phyloP scores from a whole-genome alignment of 1,140 invertebrate species.

The Homalodisca vitripennis region DNA sequence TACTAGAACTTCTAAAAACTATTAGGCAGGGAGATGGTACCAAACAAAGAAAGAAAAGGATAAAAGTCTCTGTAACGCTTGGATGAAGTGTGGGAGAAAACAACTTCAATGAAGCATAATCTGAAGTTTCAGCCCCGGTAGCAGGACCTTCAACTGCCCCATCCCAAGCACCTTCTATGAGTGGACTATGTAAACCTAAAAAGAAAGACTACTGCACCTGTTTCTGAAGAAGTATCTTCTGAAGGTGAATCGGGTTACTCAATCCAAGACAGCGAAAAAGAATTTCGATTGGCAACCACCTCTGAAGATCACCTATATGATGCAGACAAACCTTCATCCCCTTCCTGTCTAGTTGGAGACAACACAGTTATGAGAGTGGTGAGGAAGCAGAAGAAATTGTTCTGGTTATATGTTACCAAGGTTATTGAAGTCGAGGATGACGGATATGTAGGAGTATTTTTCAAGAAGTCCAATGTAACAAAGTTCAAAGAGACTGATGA shows the following conservation, averaged over 20 bases:
- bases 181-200: background rate
- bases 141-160: background rate
- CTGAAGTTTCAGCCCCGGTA: background rate
- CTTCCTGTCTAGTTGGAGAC: too few species aligned
- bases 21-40: background rate
- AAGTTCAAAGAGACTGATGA: slow-evolving; percentile 9
- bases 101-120: background rate
- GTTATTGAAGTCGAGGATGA: background rate
- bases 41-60: slow-evolving; percentile 22
- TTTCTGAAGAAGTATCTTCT: background rate
- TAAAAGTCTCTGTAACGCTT: background rate
- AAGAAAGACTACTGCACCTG: background rate
- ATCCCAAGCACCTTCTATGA: background rate
- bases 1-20: slow-evolving; percentile 11
- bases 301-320: too few species aligned
- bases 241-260: background rate
- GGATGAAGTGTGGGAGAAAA: background rate
- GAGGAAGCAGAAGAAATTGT: too few species aligned
- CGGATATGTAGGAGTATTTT: background rate
- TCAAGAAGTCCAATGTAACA: background rate
- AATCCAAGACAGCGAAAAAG: too few species aligned
- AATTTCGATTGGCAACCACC: too few species aligned
- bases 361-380: too few species aligned
- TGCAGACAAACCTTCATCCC: too few species aligned
- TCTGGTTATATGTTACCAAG: background rate